Conservation (phyloP, 2,113 vertebrate species). For the Marmota flaviventris region DNA sequence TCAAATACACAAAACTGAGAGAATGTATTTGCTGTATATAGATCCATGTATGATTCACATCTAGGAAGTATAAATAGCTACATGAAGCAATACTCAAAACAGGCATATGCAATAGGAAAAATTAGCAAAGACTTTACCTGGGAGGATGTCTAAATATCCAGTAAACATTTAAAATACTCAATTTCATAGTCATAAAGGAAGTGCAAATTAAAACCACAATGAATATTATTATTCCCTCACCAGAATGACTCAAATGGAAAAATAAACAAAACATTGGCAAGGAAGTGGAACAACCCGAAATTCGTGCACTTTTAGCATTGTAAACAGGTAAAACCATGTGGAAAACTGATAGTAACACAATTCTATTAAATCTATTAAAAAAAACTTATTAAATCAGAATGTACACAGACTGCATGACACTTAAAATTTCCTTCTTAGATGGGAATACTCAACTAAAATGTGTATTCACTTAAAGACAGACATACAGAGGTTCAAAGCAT, state of each 20-base stretch:
- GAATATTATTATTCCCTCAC: not conserved
- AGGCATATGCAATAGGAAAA: not conserved
- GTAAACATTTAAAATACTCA: not conserved
- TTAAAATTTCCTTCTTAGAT: not conserved
- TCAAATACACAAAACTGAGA: not conserved
- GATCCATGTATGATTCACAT: not conserved
- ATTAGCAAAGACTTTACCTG: not conserved
- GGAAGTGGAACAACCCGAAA: not conserved
- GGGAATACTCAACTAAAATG: not conserved
- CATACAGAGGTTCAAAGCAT: not conserved
- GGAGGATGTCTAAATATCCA: not conserved
- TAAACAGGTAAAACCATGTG: not conserved
- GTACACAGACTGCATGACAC: not conserved
- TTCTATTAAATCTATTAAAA: not conserved
- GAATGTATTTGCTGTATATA: not conserved
- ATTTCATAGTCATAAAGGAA: not conserved
- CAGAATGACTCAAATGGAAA: not conserved
- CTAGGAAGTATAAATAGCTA: not conserved
- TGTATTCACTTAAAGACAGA: not conserved
- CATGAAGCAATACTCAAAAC: not conserved
- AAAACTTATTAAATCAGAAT: not conserved
- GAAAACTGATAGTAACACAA: not conserved
- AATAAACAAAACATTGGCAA: not conserved
- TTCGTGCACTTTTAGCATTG: not conserved
- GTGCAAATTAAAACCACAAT: not conserved